phyloP scores from a whole-genome alignment of 1,140 invertebrate species.

The Philotrypesis tridentata region DNA sequence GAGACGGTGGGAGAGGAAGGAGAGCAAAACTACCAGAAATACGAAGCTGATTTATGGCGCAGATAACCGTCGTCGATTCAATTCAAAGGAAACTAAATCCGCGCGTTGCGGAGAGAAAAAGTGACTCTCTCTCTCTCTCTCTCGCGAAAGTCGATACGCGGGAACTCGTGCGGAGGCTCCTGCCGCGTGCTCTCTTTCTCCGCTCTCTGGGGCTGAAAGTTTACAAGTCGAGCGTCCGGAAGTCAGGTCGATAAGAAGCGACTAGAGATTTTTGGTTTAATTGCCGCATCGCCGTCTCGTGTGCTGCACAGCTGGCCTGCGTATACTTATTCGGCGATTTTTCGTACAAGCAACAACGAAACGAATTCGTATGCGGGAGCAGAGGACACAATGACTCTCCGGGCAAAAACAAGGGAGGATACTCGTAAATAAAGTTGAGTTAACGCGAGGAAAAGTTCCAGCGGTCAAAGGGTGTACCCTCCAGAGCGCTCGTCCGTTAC shows the following conservation, averaged over 20 bases:
- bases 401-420: not conserved
- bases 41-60: constrained; percentile 8
- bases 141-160: constrained; percentile 10
- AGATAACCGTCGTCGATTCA: constrained; percentile 4
- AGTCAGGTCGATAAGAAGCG: not conserved
- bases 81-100: constrained; percentile 33
- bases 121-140: not conserved
- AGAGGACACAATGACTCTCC: not conserved
- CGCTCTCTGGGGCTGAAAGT: not conserved
- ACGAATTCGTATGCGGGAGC: no score
- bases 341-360: no score
- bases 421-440: not conserved
- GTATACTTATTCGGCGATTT: no score
- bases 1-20: not conserved
- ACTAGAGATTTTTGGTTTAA: not conserved
- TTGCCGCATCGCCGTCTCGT: no score
- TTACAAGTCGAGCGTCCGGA: constrained; percentile 2
- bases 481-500: not conserved
- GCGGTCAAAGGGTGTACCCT: not conserved
- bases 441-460: not conserved
- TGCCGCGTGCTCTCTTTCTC: not conserved
- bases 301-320: no score
- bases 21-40: constrained; percentile 19
- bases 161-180: not conserved
- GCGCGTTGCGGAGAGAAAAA: not conserved